Base-by-base conservation (phyloP, 2,113 vertebrate species). In the Ornithorhynchus anatinus region DNA sequence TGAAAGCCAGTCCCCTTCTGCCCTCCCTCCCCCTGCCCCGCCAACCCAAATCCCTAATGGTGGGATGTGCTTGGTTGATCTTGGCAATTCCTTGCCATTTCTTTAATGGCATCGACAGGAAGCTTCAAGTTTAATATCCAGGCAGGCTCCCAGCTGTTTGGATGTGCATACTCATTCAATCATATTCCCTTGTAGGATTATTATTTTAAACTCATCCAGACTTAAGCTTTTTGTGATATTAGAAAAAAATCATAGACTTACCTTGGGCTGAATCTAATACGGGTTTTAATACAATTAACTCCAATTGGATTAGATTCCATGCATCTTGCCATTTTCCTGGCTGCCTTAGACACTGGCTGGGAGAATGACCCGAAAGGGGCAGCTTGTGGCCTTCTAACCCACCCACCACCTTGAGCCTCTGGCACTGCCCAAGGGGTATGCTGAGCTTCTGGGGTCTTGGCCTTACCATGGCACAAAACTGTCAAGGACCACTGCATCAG, bases 161-260 rank as follows among this genome's bases (percentile, higher is more conserved):
- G 56, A 52, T 58, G 57, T 86, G 85, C 65, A 79, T 82, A 73
- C 76, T 89, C 77, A 82, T 82, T 82, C 84, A 90, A 85, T 91
- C 84, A 86, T 52, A 65, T 73, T 75, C 65, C 81, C 73, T 71
- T 83, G 63, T 60, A 84, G 59, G 60, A 71, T 80, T 86, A 88
- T 87, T 88, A 89, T 86, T 89, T 90, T 86, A 85, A 91, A 88
- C 53, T 88, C 89, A 79, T 88, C 57, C 72, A 87, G 84, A 88
- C 79, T 69, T 83, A 51, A 89, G 89, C 84, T 92, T 84, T 92
- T 88, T 86, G 72, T 54, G 62, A 79, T 91, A 93, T 90, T 86
- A 82, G 80, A 33, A 79, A 77, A 75, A 77, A 71, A 75, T 47
- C 60, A 74, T 51, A 84, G 82, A 70, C 67, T 68, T 86, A 85